Conservation (phyloP, 2,797 vertebrate genomes). For the Typhlichthys subterraneus region DNA sequence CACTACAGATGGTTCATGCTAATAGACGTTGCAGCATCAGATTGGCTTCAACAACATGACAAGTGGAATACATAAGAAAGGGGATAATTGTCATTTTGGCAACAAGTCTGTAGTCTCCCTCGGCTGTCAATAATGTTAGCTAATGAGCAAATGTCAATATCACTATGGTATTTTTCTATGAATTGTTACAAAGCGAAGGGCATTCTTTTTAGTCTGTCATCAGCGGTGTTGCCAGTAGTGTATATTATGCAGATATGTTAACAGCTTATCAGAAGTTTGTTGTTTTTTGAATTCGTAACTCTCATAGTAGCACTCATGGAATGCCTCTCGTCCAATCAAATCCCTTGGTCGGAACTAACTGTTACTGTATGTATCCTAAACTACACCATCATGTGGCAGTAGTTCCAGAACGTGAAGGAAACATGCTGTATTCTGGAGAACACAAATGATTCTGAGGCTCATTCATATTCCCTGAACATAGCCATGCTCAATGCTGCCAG, state of each 20-base stretch:
- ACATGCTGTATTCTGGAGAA: no score
- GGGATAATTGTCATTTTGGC: slow-evolving; percentile 21
- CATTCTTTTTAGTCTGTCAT: background rate
- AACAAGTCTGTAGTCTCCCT: slow-evolving; percentile 23
- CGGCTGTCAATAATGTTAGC: slow-evolving; percentile 41
- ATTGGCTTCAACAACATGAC: slow-evolving; percentile 56
- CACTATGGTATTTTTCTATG: background rate
- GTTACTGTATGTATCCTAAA: background rate
- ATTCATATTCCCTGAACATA: background rate
- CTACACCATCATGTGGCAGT: background rate
- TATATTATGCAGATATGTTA: no score
- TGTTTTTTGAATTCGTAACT: no score
- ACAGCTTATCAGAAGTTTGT: no score
- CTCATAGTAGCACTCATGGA: no score
- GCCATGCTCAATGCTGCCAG: background rate
- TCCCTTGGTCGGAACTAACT: no score
- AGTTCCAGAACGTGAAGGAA: no score
- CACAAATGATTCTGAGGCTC: background rate
- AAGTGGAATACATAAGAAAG: slow-evolving; percentile 44
- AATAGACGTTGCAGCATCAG: slow-evolving; percentile 66
- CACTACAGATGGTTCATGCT: slow-evolving; percentile 53
- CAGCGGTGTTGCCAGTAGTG: background rate
- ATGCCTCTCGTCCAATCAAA: no score
- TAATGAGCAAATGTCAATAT: slow-evolving; percentile 34
- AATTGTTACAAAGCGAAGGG: slow-evolving; percentile 18